phyloP scores from a whole-genome alignment of 2,113 vertebrate genomes.

The Tonatia bakeri region DNA sequence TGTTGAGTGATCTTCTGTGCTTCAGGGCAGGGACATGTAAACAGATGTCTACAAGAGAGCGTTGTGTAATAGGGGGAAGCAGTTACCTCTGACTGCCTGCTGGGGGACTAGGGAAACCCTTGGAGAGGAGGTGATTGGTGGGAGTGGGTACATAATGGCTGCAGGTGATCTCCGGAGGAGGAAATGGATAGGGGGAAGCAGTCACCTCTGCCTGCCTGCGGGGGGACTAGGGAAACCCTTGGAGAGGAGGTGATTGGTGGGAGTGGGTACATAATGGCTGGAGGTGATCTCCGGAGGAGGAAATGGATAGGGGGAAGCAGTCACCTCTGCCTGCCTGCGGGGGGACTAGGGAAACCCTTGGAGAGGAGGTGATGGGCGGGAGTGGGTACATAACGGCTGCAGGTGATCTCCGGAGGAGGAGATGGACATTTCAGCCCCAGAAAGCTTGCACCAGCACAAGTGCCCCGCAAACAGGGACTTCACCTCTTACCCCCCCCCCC shows the following conservation, averaged over 20 bases:
- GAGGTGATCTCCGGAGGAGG: not conserved
- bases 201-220: not conserved
- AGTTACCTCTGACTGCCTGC: not conserved
- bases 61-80: not conserved
- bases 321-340: not conserved
- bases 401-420: not conserved
- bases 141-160: not conserved
- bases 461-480: not conserved
- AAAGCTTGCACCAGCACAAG: not conserved
- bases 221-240: not conserved
- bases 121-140: too few relatives aligned
- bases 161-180: not conserved
- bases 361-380: not conserved
- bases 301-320: not conserved
- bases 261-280: not conserved
- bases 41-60: not conserved
- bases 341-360: not conserved
- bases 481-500: fast-evolving
- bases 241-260: not conserved
- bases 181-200: not conserved
- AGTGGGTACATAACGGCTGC: not conserved
- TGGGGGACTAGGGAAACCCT: not conserved
- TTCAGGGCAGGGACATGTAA: not conserved
- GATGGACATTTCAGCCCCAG: not conserved
- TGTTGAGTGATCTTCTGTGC: not conserved